A percentile compares a stretch with the other conserved stretches of the same genome.
Conservation (phyloP, 2,113 vertebrate species). For the Cavia aperea region DNA sequence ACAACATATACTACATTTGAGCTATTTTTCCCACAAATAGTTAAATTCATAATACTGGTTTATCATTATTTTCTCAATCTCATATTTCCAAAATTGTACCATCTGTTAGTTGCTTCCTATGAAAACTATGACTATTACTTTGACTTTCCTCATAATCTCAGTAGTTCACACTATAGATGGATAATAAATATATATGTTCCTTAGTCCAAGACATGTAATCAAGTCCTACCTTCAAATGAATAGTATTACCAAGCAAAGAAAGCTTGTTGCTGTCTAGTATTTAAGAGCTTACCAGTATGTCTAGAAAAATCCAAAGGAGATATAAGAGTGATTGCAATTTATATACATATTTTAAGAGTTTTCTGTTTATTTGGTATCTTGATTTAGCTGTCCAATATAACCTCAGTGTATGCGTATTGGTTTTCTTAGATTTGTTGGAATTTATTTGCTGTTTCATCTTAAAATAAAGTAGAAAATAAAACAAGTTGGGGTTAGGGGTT, state of each 20-base stretch:
- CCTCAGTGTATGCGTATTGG: not conserved
- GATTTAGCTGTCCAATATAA: not conserved
- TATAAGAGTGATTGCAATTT: not conserved
- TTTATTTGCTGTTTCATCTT: conserved; percentile 22
- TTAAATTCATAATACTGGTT: not conserved
- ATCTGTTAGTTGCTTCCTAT: not conserved
- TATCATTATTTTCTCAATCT: not conserved
- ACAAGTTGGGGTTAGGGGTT: not conserved
- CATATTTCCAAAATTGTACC: not conserved
- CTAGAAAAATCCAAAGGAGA: not conserved
- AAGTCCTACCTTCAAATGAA: not conserved
- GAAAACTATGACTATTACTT: not conserved
- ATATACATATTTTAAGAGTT: conserved; percentile 17
- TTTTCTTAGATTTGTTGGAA: conserved; percentile 23
- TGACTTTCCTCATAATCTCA: not conserved
- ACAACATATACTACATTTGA: not conserved
- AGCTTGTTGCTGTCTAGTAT: not conserved
- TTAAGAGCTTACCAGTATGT: not conserved
- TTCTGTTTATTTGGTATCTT: not conserved
- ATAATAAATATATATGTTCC: not conserved
- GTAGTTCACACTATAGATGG: not conserved
- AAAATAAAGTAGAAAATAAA: conserved; percentile 47
- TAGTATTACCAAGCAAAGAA: not conserved
- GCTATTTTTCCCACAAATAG: not conserved
- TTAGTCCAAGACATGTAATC: not conserved